Percentiles rank a stretch among this genome's conserved stretches.
phyloP scores from a whole-genome alignment of 2,797 vertebrate genomes.

The Halcyon leucocephala region DNA sequence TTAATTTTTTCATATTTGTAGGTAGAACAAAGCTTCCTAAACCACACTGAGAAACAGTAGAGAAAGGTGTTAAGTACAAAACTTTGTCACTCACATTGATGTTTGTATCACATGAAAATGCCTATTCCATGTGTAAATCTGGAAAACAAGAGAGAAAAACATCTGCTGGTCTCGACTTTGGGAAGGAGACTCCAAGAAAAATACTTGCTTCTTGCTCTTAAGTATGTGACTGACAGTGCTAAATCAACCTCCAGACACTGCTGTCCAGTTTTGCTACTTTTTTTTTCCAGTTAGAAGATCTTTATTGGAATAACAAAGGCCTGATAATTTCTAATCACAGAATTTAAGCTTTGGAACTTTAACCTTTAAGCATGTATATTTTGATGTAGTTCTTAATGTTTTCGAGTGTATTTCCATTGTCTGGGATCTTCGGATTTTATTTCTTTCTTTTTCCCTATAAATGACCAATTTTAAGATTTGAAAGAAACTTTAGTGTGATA shows the following conservation, averaged over 20 bases:
- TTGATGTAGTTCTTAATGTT: neutral
- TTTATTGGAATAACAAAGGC: neutral
- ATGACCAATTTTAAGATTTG: neutral
- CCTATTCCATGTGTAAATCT: neutral
- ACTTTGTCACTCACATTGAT: neutral
- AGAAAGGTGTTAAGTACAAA: neutral
- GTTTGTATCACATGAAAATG: neutral
- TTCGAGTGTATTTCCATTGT: neutral
- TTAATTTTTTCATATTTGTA: neutral
- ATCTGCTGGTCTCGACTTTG: neutral
- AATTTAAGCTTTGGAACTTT: neutral
- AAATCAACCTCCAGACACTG: neutral
- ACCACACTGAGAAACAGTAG: neutral
- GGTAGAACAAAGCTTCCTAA: neutral
- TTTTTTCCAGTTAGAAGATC: neutral
- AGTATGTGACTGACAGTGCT: neutral
- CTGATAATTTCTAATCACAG: neutral
- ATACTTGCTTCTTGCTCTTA: neutral
- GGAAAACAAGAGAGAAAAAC: neutral
- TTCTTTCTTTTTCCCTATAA: neutral
- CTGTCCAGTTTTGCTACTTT: neutral
- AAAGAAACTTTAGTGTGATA: neutral
- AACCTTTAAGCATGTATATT: rapidly evolving
- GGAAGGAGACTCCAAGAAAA: neutral
- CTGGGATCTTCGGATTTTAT: neutral